Evolutionary conservation across 2,113 vertebrate genomes (phyloP).

Genomic region (Chlorodrepanis virens): DNA sequence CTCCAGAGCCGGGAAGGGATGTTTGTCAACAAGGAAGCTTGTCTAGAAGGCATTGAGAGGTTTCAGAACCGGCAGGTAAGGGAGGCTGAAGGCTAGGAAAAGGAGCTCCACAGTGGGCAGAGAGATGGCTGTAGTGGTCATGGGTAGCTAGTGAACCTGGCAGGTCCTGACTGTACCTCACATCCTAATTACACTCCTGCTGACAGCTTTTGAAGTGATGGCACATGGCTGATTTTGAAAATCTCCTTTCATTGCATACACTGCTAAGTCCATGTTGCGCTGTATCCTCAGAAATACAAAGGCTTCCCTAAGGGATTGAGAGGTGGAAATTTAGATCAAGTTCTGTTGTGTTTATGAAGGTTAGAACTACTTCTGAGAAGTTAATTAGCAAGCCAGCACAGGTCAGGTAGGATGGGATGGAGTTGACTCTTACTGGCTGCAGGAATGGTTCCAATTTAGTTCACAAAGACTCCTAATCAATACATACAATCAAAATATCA

Average conservation of each 20-base stretch:
- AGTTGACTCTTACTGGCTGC: background rate
- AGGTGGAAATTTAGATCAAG: background rate
- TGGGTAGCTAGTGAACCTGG: background rate
- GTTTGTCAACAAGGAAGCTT: constrained; percentile 75
- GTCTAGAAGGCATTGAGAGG: constrained; percentile 71
- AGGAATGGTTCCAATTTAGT: background rate
- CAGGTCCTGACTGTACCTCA: background rate
- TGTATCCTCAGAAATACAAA: background rate
- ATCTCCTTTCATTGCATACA: background rate
- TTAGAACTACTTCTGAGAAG: background rate
- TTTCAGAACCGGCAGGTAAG: constrained; percentile 88
- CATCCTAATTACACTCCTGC: background rate
- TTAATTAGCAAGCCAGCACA: background rate
- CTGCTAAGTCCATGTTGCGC: background rate
- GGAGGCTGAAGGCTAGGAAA: accelerated
- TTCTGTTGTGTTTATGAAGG: background rate
- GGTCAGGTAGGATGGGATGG: background rate
- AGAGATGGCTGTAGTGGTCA: background rate
- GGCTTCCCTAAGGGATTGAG: background rate
- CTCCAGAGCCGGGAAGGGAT: constrained; percentile 70
- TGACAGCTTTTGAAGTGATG: background rate
- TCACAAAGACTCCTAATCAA: background rate
- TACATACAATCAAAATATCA: background rate
- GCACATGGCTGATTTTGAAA: background rate
- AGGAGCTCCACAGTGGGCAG: background rate